Conservation (phyloP, 2,113 vertebrate genomes). For the Coreoperca whiteheadi region DNA sequence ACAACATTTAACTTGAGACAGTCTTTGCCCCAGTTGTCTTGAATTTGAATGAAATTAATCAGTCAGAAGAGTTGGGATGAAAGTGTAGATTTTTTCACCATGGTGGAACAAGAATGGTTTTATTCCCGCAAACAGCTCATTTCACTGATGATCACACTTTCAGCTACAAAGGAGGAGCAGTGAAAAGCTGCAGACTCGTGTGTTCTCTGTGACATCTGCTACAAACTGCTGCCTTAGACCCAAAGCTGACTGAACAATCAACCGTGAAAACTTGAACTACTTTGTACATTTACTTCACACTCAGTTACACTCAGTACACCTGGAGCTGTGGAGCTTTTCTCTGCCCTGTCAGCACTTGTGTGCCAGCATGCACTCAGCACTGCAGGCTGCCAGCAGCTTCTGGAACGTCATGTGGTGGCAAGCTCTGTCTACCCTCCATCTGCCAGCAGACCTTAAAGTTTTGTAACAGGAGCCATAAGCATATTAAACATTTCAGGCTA, state of each 20-base stretch:
- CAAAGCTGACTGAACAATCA: conserved; percentile 14
- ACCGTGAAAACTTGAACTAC: neutral
- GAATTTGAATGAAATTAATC: neutral
- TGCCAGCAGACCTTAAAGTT: too few relatives aligned
- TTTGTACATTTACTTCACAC: neutral
- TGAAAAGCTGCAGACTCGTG: conserved; percentile 21
- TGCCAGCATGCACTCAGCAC: conserved; percentile 39
- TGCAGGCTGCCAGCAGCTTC: conserved; percentile 11
- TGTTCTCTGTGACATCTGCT: conserved; percentile 19
- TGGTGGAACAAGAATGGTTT: neutral
- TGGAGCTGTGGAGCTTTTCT: conserved; percentile 42
- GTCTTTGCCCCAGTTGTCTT: neutral
- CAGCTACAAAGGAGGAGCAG: neutral
- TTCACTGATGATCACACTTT: neutral
- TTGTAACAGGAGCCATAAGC: too few relatives aligned
- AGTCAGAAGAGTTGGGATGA: neutral
- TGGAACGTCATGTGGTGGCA: conserved; percentile 20
- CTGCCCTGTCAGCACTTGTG: conserved; percentile 64
- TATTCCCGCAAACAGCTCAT: neutral
- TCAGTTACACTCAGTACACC: conserved; percentile 6
- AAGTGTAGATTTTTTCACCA: neutral
- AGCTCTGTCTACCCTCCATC: conserved; percentile 34
- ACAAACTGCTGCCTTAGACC: neutral
- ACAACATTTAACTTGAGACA: neutral
- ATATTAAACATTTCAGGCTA: too few relatives aligned